phyloP scores from a whole-genome alignment of 1,140 invertebrate species.

The Cecropterus lyciades region DNA sequence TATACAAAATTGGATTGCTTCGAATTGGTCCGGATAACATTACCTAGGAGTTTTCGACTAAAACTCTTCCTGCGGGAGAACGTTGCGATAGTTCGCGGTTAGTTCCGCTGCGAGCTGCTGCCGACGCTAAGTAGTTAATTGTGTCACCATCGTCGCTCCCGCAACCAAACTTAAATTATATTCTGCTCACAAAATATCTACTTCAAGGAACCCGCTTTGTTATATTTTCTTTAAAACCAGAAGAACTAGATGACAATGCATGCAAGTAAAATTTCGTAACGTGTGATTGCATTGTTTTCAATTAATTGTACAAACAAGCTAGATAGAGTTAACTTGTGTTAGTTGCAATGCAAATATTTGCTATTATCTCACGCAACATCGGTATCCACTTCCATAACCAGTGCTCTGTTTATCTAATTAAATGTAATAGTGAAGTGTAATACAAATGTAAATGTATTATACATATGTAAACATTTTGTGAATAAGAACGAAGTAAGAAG shows the following conservation, averaged over 20 bases:
- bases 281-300: not conserved
- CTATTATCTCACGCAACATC: slow-evolving; percentile 18
- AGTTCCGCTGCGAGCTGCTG: slow-evolving; percentile 31
- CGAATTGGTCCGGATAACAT: slow-evolving; percentile 48
- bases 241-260: not conserved
- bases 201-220: not conserved
- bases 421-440: slow-evolving; percentile 27
- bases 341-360: slow-evolving; percentile 14
- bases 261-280: not conserved
- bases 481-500: slow-evolving; percentile 22
- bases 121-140: slow-evolving; percentile 54
- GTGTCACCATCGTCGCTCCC: slow-evolving; percentile 38
- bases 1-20: slow-evolving; percentile 63
- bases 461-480: slow-evolving; percentile 8
- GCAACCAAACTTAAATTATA: slow-evolving; percentile 6
- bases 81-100: slow-evolving; percentile 30
- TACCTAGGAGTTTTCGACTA: slow-evolving; percentile 44
- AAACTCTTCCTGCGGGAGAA: slow-evolving; percentile 42
- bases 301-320: not conserved
- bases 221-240: not conserved
- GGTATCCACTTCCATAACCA: slow-evolving; percentile 22
- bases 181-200: slow-evolving; percentile 1
- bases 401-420: slow-evolving; percentile 24
- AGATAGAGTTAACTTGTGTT: slow-evolving; percentile 8
- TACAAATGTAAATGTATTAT: slow-evolving; percentile 18